A percentile compares a stretch with the other conserved stretches of the same genome.
Conservation (phyloP, 2,888 invertebrate species). For the Seladonia tumulorum region DNA sequence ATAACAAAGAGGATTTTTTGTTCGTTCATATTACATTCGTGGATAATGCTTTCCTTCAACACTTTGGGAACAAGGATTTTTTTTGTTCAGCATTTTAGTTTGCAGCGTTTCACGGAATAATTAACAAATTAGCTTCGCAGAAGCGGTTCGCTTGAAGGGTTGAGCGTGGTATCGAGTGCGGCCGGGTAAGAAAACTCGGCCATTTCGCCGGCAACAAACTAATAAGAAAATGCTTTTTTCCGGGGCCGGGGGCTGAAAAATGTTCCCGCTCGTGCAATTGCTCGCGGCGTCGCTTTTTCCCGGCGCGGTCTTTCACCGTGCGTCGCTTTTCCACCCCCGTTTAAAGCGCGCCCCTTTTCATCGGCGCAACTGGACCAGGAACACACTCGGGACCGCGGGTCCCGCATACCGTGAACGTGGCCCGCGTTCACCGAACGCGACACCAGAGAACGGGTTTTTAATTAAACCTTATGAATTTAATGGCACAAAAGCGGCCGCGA, state of each 20-base stretch:
- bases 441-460: constrained; percentile 61
- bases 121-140: neutral
- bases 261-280: constrained; percentile 9
- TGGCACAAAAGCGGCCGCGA: constrained; percentile 32
- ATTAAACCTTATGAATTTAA: constrained; percentile 64
- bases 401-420: constrained; percentile 37
- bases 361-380: constrained; percentile 9
- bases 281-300: constrained; percentile 4
- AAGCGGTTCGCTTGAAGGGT: neutral
- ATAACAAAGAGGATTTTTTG: no score
- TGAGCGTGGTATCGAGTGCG: neutral
- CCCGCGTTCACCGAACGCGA: constrained; percentile 25
- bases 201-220: constrained; percentile 1
- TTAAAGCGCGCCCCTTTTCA: neutral
- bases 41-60: no score
- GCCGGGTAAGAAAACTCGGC: neutral
- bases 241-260: neutral
- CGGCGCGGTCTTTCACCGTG: neutral
- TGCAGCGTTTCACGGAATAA: neutral
- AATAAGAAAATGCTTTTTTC: constrained; percentile 9
- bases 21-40: no score
- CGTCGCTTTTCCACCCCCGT: neutral
- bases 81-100: no score
- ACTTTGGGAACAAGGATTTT: no score
- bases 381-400: neutral